phyloP scores from a whole-genome alignment of 2,888 invertebrate genomes.

The Drosophila atroscutellata region DNA sequence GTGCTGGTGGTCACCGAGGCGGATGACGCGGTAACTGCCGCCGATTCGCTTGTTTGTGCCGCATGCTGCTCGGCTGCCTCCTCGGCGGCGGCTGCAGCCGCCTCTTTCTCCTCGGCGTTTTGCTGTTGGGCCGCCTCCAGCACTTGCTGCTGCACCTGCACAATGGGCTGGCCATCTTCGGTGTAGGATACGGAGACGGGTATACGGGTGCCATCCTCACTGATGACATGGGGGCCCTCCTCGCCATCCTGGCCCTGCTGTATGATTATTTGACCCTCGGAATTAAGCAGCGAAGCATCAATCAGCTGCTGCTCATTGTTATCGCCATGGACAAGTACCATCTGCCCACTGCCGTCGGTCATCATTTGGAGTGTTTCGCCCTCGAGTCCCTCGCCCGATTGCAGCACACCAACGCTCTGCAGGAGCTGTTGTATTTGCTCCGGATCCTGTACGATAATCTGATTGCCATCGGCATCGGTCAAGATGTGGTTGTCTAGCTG shows the following conservation, averaged over 20 bases:
- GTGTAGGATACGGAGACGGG: constrained; percentile 85
- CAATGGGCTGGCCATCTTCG: constrained; percentile 84
- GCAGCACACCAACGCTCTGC: constrained; percentile 85
- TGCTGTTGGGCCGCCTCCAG: constrained; percentile 66
- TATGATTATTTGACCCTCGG: constrained; percentile 85
- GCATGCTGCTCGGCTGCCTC: constrained; percentile 49
- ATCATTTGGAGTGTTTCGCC: constrained; percentile 85
- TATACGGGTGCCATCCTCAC: constrained; percentile 85
- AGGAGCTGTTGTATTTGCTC: constrained; percentile 85
- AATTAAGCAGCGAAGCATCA: constrained; percentile 84
- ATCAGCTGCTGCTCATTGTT: constrained; percentile 85
- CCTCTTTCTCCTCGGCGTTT: constrained; percentile 67
- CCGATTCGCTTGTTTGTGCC: constrained; percentile 57
- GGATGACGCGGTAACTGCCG: constrained; percentile 44
- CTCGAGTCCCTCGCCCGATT: constrained; percentile 84
- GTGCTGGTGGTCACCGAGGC: constrained; percentile 67
- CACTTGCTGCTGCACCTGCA: constrained; percentile 83
- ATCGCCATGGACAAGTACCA: constrained; percentile 85
- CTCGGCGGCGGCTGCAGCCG: constrained; percentile 55
- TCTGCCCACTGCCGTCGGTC: constrained; percentile 85
- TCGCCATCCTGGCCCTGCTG: constrained; percentile 84
- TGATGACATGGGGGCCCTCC: constrained; percentile 84
- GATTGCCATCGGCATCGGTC: constrained; percentile 85
- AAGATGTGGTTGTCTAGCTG: constrained; percentile 85
- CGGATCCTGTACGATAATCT: constrained; percentile 85